Evolutionary conservation across 2,113 vertebrate species (phyloP), one percentile per base, ranked within the genome.

Genomic region (Tautogolabrus adspersus): DNA sequence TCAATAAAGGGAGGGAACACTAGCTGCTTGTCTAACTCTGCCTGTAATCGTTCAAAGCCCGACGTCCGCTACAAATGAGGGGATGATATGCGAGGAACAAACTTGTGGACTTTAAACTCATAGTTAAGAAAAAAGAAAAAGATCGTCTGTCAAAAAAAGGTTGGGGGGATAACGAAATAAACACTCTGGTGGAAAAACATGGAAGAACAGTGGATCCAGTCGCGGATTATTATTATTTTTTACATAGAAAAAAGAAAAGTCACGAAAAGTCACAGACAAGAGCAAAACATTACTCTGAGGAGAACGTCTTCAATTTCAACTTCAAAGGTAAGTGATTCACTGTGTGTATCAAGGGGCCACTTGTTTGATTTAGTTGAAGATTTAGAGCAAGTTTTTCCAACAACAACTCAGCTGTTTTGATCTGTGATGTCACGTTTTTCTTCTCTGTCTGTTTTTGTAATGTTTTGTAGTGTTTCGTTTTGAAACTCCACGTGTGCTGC

Each of bases 1-100:
- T 92, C 79, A 86, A 87, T 87, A 90, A 88, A 77, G 80, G 92
- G 83, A 78, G 83, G 88, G 90, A 87, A 91, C 90, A 75, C 49
- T 12, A 74, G 82, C 81, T 92, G 86, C 81, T 90, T 89, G 94
- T 61, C 71, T 82, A 89, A 92, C 77, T 86, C 79, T 77, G 85
- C 82, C 85, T 87, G 71, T 81, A 89, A 87, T 80, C 89, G 82
- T 74, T 82, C 74, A 73, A 82, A 88, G 79, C 74, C 88, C 80
- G 66, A 69, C 81, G 87, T 84, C 79, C 79, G 74, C 82, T 84
- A 84, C 78, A 90, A 87, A 88, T 84, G 63, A 82, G 69, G 68
- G 60, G 69, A 52, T 65, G 66, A 78, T 68, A 52, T 82, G 79
- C 83, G 79, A 74, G 46, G 85, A 83, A 84, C 47, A 68, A 86